Percentiles rank a stretch among this genome's conserved stretches.
Conservation (phyloP, 1,140 invertebrate genomes). For the Spodoptera frugiperda region DNA sequence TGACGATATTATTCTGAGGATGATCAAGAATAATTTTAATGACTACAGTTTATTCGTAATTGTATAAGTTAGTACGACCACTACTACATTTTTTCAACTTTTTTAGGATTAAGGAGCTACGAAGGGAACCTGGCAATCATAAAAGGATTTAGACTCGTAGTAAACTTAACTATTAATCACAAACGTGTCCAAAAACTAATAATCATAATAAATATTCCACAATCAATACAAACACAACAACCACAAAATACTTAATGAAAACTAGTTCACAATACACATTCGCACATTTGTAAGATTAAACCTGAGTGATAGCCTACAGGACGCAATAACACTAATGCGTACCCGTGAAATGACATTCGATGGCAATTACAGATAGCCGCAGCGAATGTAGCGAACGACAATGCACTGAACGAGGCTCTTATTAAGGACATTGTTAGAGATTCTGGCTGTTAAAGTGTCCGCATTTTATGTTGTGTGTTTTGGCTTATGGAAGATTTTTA, state of each 20-base stretch:
- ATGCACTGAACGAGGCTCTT: conserved; percentile 48
- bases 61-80: too few species aligned
- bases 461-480: neutral
- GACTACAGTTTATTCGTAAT: too few species aligned
- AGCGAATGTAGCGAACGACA: conserved; percentile 65
- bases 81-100: too few species aligned
- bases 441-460: neutral
- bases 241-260: conserved; percentile 49
- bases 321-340: conserved; percentile 80
- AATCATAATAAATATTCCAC: neutral
- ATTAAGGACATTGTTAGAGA: conserved; percentile 17
- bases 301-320: conserved; percentile 62
- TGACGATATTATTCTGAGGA: too few species aligned
- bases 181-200: too few species aligned
- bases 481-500: neutral
- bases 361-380: conserved; percentile 78
- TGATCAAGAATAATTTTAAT: too few species aligned
- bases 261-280: conserved; percentile 55
- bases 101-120: too few species aligned
- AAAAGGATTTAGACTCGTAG: too few species aligned
- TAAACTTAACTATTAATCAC: too few species aligned
- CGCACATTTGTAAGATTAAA: conserved; percentile 63
- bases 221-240: neutral
- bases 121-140: too few species aligned
- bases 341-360: conserved; percentile 81